Base-by-base conservation (phyloP, 2,113 vertebrate species). In the Hassar affinis region DNA sequence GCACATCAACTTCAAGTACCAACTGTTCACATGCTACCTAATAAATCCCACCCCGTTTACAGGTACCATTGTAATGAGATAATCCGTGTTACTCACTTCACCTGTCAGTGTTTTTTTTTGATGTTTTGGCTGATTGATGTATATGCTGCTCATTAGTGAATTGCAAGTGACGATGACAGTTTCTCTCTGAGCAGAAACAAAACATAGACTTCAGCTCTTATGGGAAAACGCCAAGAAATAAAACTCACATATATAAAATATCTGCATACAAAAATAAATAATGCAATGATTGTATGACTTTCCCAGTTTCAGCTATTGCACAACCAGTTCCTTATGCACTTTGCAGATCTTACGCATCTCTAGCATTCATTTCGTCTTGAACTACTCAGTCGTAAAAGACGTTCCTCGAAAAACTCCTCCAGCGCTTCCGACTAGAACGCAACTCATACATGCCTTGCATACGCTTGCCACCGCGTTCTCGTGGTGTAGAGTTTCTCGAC, bases 181-280 rank as follows among this genome's bases (percentile, higher is more conserved):
- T 90, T 84, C 78, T 52, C 64, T 75, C 75, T 25, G 42, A 85
- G 64, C n/a, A 47, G 62, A 61, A 76, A 88, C 88, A 90, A 90
- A 90, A 90, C 38, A 75, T 27, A 61, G 42, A 66, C n/a, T 77
- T 27, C 47, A 57, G 78, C 52, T 81, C 89, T 89, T 87, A 91
- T 83, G 87, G 92, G 88, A 91, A 85, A 92, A 84, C 54, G 10
- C 35, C 6, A 47, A 86, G 82, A 92, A 82, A 91, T 89, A 86
- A 93, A 92, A 90, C 91, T 90, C 90, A 91, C 90, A 89, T 92
- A 92, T 92, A 93, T 88, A 93, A 93, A 93, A 91, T 91, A 93
- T 91, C 92, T 91, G 90, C 89, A 90, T 94, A 94, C 92, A 94
- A 94, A 94, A 94, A 94, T 94, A 93, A 95, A 94, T 91, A 93